Conservation (phyloP, 37 sponge, comb jelly and placozoan species). For the Diacarnus erythraeanus region DNA sequence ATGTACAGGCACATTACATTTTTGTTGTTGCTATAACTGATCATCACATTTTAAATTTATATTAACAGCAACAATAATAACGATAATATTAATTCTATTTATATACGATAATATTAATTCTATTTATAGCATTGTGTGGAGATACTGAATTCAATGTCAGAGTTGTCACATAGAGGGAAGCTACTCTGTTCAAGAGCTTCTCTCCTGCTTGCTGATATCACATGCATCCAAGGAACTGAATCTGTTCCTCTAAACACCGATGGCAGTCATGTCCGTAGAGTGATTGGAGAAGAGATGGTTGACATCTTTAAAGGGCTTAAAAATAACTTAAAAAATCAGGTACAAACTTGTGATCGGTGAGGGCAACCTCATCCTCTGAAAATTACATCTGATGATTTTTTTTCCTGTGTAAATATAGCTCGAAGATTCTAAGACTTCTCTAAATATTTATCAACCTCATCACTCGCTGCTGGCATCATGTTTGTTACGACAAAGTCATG, state of each 20-base stretch:
- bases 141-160: slow-evolving; percentile 6
- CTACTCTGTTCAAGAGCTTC: slow-evolving; percentile 14
- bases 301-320: slow-evolving; percentile 21
- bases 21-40: too few species aligned
- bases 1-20: not conserved
- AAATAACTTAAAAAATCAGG: slow-evolving; percentile 27
- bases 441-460: slow-evolving; percentile 35
- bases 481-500: slow-evolving; percentile 29
- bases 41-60: not conserved
- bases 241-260: not conserved
- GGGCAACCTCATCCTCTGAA: too few species aligned
- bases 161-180: slow-evolving; percentile 1
- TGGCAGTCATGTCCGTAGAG: not conserved
- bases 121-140: slow-evolving; percentile 15
- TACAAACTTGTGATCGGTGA: not conserved
- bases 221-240: slow-evolving; percentile 3
- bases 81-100: not conserved
- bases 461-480: slow-evolving; percentile 23
- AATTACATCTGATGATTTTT: not conserved
- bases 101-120: not conserved
- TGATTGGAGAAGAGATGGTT: slow-evolving; percentile 9
- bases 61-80: not conserved
- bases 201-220: slow-evolving; percentile 46
- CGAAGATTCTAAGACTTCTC: not conserved
- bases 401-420: not conserved